A percentile compares a stretch with the other conserved stretches of the same genome.
Evolutionary conservation across 2,797 vertebrate genomes (phyloP).

Genomic region (Odontamblyopus rebecca): DNA sequence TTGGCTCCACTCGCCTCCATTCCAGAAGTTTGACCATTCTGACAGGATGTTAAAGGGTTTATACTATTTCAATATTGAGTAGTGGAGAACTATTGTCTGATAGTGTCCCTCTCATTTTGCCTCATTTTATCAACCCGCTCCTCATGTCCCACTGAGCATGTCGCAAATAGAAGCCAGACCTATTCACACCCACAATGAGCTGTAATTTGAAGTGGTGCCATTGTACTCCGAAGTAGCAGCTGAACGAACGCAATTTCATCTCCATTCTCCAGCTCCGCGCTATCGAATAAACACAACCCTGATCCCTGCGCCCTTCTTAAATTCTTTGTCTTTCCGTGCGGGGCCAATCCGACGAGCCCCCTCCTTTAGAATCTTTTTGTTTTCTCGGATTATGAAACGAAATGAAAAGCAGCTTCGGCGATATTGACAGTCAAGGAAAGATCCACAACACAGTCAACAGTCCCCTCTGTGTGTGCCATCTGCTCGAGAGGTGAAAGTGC

Average conservation of each 20-base stretch:
- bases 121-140: not conserved
- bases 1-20: too few relatives aligned
- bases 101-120: not conserved
- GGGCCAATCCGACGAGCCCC: not conserved
- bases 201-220: not conserved
- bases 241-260: conserved; percentile 7
- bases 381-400: conserved; percentile 28
- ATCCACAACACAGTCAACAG: conserved; percentile 41
- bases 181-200: conserved; percentile 8
- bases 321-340: not conserved
- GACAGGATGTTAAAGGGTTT: too few relatives aligned
- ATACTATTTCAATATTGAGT: not conserved
- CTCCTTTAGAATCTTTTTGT: conserved; percentile 16
- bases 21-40: too few relatives aligned
- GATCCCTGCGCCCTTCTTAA: conserved; percentile 1
- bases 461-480: conserved; percentile 62
- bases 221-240: conserved; percentile 3
- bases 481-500: conserved; percentile 42
- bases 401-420: conserved; percentile 48
- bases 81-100: not conserved
- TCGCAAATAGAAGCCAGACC: too few relatives aligned
- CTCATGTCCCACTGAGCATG: not conserved
- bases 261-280: not conserved
- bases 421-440: conserved; percentile 56
- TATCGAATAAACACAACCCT: conserved; percentile 8